Evolutionary conservation across 2,888 invertebrate genomes (phyloP), one percentile per base, ranked within the genome.

Genomic region (Sarcophaga subvicina): DNA sequence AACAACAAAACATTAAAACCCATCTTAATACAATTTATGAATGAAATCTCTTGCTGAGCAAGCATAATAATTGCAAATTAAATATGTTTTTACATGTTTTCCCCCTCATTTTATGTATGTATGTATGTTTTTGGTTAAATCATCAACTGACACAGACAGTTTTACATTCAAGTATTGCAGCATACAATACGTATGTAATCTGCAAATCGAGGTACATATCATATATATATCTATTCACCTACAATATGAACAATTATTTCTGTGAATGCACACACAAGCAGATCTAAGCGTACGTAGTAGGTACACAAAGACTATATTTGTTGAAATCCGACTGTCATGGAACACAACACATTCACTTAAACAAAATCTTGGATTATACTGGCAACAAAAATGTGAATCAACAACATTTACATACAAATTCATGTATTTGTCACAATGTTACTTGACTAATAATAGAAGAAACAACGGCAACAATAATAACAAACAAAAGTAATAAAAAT

Each of bases 31-130:
- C 20, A 67, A 59, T 22, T 77, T 77, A 45, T 77, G 22, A 22
- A 17, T 72, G 14, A 77, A 77, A 77, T 83, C 67, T 66, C 37
- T 83, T 59, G 47, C 72, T 83, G 77, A 83, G 71, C 66, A 83
- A 71, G 82, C 77, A 83, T 77, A 83, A 77, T 77, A 67, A 83
- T 67, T 45, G 66, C 66, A 77, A 72, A 83, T 77, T 81, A 81
- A 81, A 76, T 76, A 76, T 54, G 81, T 69, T 80, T 75, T 69
- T 14, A 14, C 54, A 54, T 54, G 3, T 54, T 69, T 49, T 76
- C 8, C 37, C 10, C 8, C 37, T 2, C 37, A 37, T 37, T 37
- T 37, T 8, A 37, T 37, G 37, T 37, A 5, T 5, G 27, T 8
- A 37, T 37, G 37, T 37, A 8, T 37, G 37, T 37, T 37, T 37